A percentile compares a stretch with the other conserved stretches of the same genome.
Evolutionary conservation across 2,797 vertebrate genomes (phyloP).

Genomic region (Darevskia mixta): DNA sequence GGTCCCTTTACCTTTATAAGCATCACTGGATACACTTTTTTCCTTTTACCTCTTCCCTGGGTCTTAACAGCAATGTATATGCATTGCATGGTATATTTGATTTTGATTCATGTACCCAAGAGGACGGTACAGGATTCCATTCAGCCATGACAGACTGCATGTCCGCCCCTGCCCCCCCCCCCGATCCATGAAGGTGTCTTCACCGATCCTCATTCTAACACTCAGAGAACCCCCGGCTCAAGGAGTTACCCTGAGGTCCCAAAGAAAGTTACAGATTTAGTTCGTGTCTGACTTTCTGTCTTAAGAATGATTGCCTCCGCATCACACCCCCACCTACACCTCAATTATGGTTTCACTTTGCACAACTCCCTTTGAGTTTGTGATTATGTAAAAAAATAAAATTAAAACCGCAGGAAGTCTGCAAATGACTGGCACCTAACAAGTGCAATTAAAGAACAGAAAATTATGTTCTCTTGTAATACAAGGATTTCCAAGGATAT

Average conservation of each 20-base stretch:
- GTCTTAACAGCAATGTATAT: background rate
- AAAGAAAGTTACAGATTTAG: too few species aligned
- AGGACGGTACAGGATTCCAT: background rate
- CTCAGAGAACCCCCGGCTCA: background rate
- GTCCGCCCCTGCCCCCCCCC: too few species aligned
- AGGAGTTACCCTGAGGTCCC: background rate
- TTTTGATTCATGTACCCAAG: background rate
- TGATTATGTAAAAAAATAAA: conserved; percentile 28
- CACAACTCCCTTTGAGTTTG: conserved; percentile 29
- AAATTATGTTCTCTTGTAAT: conserved; percentile 6
- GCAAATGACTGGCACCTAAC: conserved; percentile 37
- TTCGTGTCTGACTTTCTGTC: background rate
- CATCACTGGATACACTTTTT: background rate
- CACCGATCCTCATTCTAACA: background rate
- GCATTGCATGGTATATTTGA: background rate
- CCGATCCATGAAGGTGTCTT: background rate
- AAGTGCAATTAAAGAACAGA: conserved; percentile 26
- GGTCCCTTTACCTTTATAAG: too few species aligned
- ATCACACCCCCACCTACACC: background rate
- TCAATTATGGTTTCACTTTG: conserved; percentile 26
- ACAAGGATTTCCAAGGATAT: conserved; percentile 11
- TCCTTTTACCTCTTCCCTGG: too few species aligned
- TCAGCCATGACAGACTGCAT: background rate
- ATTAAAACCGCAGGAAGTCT: conserved; percentile 25
- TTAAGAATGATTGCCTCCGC: background rate